Evolutionary conservation across 2,797 vertebrate species (phyloP), one percentile per base, ranked within the genome.

Genomic region (Neoniphon sammara): DNA sequence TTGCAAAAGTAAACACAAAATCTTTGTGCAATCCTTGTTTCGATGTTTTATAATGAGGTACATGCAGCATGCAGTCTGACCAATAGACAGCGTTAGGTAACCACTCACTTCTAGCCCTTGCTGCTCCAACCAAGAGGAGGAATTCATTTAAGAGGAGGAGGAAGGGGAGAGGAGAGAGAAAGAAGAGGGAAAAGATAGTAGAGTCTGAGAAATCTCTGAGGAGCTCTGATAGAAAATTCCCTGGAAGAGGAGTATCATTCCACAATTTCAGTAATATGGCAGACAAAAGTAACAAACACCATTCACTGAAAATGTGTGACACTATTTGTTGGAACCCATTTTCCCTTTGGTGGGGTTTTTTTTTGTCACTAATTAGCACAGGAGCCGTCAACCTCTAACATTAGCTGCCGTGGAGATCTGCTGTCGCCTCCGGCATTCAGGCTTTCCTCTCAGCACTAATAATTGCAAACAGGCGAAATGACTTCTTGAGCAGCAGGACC

Each of bases 91-190:
- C n/a, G 34, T 50, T 79, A 68, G 39, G 78, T 73, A 85, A 70
- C 65, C 93, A 99, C 98, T 99, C 97, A 99, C 98, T 98, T 99
- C 97, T 87, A 98, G 95, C 88, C 96, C 95, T 95, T 99, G 98
- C 98, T 99, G 97, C 96, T 97, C 96, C 94, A 81, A 84, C 89
- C 85, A 88, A 81, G 91, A 85, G 66, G 57, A 90, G 77, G 89
- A 79, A 85, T 88, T 81, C 85, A 83, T 76, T 67, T 75, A 86
- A 85, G 80, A 89, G 87, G 68, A 70, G 74, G 52, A 7, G 78
- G 67, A 81, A 73, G 64, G 86, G 81, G 93, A 86, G 86, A 91
- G 66, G 89, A 88, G 66, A 85, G 87, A 53, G 89, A 75, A 70
- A 70, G 39, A 63, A 44, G 54, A 15, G 25, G 57, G 39, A 73